Conservation (phyloP, 2,888 invertebrate species). For the Drosophila melanocephala region DNA sequence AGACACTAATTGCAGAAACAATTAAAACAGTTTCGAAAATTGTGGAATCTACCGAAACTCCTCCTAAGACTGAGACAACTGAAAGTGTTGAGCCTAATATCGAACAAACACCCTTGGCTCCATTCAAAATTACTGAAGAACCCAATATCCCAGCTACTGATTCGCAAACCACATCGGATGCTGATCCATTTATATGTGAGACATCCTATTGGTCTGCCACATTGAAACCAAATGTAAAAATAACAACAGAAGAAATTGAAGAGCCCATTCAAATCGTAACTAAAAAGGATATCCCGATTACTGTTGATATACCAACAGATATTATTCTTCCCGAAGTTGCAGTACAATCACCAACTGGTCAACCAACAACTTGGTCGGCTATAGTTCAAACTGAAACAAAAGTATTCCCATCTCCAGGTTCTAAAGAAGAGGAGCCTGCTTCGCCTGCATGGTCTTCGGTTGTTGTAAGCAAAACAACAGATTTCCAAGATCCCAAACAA, state of each 20-base stretch:
- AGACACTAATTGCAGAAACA: not conserved
- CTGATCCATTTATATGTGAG: slow-evolving; percentile 68
- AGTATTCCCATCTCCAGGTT: slow-evolving; percentile 58
- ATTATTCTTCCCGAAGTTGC: slow-evolving; percentile 55
- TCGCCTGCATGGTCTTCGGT: slow-evolving; percentile 73
- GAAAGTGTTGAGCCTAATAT: slow-evolving; percentile 1
- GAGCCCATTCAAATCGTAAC: slow-evolving; percentile 20
- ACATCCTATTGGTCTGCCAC: slow-evolving; percentile 82
- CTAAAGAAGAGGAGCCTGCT: slow-evolving; percentile 12
- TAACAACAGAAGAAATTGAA: slow-evolving; percentile 29
- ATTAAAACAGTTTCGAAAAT: not conserved
- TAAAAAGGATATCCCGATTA: slow-evolving; percentile 32
- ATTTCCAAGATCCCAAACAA: slow-evolving; percentile 73
- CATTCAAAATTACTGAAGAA: slow-evolving; percentile 16
- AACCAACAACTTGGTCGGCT: slow-evolving; percentile 83
- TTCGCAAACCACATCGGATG: slow-evolving; percentile 23
- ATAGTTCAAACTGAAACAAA: slow-evolving; percentile 79
- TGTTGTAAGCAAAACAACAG: slow-evolving; percentile 75
- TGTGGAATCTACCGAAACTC: not conserved
- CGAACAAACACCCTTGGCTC: not conserved
- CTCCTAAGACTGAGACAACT: not conserved
- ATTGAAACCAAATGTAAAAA: slow-evolving; percentile 61
- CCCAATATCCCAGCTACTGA: not conserved
- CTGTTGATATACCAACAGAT: slow-evolving; percentile 46
- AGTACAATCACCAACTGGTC: slow-evolving; percentile 77